Base-by-base conservation (phyloP, 1,140 invertebrate genomes). In the Limonius californicus region DNA sequence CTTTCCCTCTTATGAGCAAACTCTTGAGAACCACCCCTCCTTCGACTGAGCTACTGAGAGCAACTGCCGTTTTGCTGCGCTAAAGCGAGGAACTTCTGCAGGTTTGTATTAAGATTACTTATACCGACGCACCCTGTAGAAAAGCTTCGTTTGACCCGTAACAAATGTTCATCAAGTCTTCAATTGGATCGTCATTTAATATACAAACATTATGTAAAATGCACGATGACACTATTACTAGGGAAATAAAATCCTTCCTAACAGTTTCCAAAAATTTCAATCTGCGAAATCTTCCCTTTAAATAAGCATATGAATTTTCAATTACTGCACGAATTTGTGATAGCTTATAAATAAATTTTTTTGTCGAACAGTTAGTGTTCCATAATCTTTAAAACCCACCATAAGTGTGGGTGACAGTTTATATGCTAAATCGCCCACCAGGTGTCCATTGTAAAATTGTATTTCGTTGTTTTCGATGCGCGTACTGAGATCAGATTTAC, bases 221-320 rank as follows among this genome's bases (percentile, higher is more conserved):
- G 9, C 16, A 18, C 2, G 14, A 15, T 19, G 16, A 19, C 9
- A 50, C 45, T 19, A 50, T 50, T 4, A 50, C 8, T n/a, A 50
- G 19, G 18, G 45, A 3, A 7, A 50, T 7, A 7, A 50, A 18
- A 50, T 50, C 45, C 20, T 19, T 19, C n/a, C 15, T 6, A 4
- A 50, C 45, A 6, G 45, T 50, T 50, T 18, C 45, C 19, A 18
- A 19, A 18, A 50, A 50, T 50, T 50, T 50, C n/a, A 50, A 50
- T 21, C 45, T 50, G 16, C 45, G 11, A 50, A 50, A 50, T 7
- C 45, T 18, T 18, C 45, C 45, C 19, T 50, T 50, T 7, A 50
- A 18, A 19, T 19, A n/a, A 19, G 16, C 45, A 50, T 19, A 50
- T 3, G 45, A 4, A 50, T 50, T 18, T 50, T 50, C 6, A 50